These are phyloP conservation scores for Trematomus loennbergii DNA, from an alignment of 2,113 vertebrate species.

Conservation along the genomic window DNA sequence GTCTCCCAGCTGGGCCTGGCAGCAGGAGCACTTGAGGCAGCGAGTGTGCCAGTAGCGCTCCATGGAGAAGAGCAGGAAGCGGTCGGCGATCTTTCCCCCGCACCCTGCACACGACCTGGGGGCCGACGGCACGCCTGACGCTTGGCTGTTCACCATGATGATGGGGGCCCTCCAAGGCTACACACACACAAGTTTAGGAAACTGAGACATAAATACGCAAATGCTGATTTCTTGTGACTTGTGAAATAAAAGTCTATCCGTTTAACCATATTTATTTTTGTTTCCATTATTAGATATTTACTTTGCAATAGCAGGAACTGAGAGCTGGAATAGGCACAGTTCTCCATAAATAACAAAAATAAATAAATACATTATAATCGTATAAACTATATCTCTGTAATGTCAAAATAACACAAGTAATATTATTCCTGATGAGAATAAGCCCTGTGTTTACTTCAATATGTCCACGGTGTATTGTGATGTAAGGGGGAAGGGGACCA, in stretches of 20 bases:
- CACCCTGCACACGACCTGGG: conserved; percentile 86
- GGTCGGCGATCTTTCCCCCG: conserved; percentile 85
- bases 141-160: conserved; percentile 86
- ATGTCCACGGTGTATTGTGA: background rate
- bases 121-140: conserved; percentile 61
- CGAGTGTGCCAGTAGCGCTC: conserved; percentile 88
- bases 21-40: conserved; percentile 88
- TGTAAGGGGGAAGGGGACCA: conserved; percentile 14
- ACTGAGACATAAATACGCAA: background rate
- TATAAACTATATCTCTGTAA: background rate
- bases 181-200: conserved; percentile 13
- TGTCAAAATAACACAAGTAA: background rate
- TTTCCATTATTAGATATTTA: background rate
- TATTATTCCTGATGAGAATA: background rate
- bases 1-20: conserved; percentile 88
- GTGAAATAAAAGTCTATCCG: too few relatives aligned
- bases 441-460: too few relatives aligned
- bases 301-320: background rate
- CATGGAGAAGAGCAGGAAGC: conserved; percentile 89
- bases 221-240: background rate
- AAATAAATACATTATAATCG: background rate
- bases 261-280: background rate
- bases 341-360: background rate
- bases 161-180: conserved; percentile 23
- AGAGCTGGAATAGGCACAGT: conserved; percentile 12